Conservation (phyloP, 2,113 vertebrate genomes). For the Phocoena sinus region DNA sequence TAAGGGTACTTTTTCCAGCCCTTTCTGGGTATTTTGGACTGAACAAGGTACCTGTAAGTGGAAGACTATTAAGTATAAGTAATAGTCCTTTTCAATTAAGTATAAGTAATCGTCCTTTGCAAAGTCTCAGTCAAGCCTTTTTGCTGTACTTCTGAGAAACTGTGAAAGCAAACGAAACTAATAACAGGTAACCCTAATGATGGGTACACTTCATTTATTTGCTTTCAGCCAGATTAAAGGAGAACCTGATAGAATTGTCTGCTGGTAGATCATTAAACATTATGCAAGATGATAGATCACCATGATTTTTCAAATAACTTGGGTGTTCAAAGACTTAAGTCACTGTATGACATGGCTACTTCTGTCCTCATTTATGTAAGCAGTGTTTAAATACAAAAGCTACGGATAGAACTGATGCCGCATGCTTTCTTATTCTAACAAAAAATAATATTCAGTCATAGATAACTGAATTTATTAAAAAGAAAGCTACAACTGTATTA, state of each 20-base stretch:
- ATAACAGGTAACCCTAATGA: background rate
- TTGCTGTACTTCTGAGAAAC: background rate
- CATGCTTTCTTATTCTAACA: background rate
- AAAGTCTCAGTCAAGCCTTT: background rate
- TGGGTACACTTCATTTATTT: background rate
- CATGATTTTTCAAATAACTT: background rate
- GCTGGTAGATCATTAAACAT: background rate
- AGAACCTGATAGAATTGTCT: background rate
- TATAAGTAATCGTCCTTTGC: background rate
- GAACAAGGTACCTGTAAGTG: background rate
- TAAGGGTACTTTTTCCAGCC: background rate
- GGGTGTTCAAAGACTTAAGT: background rate
- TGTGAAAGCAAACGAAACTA: background rate
- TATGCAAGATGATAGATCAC: background rate
- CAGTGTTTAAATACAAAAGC: background rate
- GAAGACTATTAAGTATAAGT: background rate
- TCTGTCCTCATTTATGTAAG: background rate
- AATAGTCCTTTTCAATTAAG: no score
- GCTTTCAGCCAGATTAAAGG: background rate
- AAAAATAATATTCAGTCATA: background rate
- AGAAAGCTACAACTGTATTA: background rate
- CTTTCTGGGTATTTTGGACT: background rate
- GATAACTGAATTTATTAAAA: background rate
- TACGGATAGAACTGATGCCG: background rate
- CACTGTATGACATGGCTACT: background rate